Conservation (phyloP, 2,797 vertebrate genomes). For the Bucorvus abyssinicus region DNA sequence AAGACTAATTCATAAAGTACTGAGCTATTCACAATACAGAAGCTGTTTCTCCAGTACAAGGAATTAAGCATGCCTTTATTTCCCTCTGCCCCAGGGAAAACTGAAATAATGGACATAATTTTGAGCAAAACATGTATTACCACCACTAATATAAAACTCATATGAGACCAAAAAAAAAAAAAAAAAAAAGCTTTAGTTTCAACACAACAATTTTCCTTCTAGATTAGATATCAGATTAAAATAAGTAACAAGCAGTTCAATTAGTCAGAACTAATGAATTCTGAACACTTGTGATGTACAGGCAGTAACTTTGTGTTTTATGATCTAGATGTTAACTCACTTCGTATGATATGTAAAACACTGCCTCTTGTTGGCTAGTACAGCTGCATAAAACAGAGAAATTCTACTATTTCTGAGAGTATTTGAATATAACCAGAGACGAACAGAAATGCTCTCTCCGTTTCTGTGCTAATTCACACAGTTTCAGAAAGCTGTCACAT, state of each 20-base stretch:
- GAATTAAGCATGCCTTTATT: background rate
- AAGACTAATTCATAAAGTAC: background rate
- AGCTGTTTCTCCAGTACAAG: background rate
- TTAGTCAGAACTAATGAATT: background rate
- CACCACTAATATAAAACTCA: background rate
- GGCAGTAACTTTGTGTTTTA: background rate
- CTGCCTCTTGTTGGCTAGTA: background rate
- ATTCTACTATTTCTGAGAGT: background rate
- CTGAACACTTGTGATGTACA: background rate
- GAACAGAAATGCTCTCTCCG: background rate
- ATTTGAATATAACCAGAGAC: background rate
- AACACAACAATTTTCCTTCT: background rate
- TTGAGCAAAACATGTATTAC: background rate
- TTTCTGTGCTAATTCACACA: slow-evolving; percentile 7
- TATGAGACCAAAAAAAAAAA: background rate
- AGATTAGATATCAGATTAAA: background rate
- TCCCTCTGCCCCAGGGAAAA: background rate
- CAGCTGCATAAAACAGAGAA: background rate
- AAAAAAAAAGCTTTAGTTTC: background rate
- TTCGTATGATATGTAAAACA: background rate
- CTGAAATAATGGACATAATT: background rate
- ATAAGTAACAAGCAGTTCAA: background rate
- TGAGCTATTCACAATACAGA: background rate
- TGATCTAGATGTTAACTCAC: background rate
- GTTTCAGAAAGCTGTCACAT: background rate